Evolutionary conservation across 2,113 vertebrate species (phyloP), one percentile per base, ranked within the genome.

Genomic region (Antigone vipio): DNA sequence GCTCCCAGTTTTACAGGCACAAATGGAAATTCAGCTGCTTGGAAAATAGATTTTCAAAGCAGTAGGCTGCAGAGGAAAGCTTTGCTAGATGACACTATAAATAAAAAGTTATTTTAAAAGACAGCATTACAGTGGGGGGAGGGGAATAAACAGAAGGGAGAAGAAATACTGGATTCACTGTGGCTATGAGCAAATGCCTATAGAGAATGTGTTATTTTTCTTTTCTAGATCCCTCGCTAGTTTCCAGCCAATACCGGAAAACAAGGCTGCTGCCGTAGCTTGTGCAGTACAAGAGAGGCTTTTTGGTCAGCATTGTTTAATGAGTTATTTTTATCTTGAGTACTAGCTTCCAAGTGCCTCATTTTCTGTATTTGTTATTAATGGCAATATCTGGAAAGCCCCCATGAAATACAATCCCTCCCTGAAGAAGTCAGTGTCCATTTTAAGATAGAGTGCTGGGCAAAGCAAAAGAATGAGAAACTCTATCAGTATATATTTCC

Each of bases 21-120:
- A 77, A 47, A 23, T 85, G 50, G 73, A 94, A 86, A 40, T 66
- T 62, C 35, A 66, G 30, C 55, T 66, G 27, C n/a, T 32, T 32
- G 40, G 68, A 84, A 92, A 77, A 58, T 9, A 83, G 62, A 24
- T 91, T 92, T 94, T 94, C 40, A 34, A 56, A 89, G 69, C 66
- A 75, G 34, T 52, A 85, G 22, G 11, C 56, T 88, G 47, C 74
- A 91, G 42, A 64, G 69, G 34, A 91, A 63, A 75, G 15, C 40
- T 89, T 78, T 92, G 15, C 30, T 67, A 81, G 64, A 59, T 74
- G 64, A 62, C 16, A 26, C 73, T 93, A 66, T 74, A 87, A 93
- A 84, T 86, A 94, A 87, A 56, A 92, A 29, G 13, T 89, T 89
- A 77, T 87, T 92, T 86, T 55, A 45, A 50, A 92, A 84, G 38